Evolutionary conservation across 2,113 vertebrate genomes (phyloP), one percentile per base, ranked within the genome.

Genomic region (Sula dactylatra): DNA sequence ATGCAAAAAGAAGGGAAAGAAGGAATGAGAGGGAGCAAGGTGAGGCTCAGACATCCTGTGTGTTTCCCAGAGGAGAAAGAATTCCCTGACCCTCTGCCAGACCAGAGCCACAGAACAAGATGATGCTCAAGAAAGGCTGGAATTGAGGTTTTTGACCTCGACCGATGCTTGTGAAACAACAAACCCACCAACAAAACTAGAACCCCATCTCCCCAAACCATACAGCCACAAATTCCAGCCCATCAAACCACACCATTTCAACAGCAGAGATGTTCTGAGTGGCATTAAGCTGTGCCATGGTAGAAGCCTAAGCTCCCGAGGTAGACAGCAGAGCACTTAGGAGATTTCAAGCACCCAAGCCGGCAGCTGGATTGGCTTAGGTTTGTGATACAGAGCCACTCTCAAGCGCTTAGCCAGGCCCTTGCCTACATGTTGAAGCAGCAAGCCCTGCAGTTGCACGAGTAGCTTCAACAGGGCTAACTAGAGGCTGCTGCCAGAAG

Each of bases 171-270:
- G 19, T 54, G 38, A 71, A 89, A 88, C 45, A 85, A 50, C 13
- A 82, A 67, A 50, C 40, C 2, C 27, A 71, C 36, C 19, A 27
- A 82, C 44, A 82, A 70, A 2, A 7, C 20, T 38, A 12, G 8
- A 21, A 3, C 1, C 0, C 13, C 7, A 9, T 5, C 6, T 29
- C 9, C 36, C 10, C 24, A 50, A 9, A 50, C 38, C 20, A 45
- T 20, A 45, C 17, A 47, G 34, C 6, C 47, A 77, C 20, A 58
- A 65, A 62, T 66, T n/a, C 42, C 36, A 76, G 54, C 26, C 8
- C 50, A 38, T 1, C 38, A 64, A 73, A 27, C 32, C 12, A 25
- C 6, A 3, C 25, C 1, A 45, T 34, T 80, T 94, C 31, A 66
- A 42, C 16, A 62, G 50, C 58, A 45, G 64, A 81, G 16, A 36